Base-by-base conservation (phyloP, 2,888 invertebrate species). In the Eupithecia abbreviata region DNA sequence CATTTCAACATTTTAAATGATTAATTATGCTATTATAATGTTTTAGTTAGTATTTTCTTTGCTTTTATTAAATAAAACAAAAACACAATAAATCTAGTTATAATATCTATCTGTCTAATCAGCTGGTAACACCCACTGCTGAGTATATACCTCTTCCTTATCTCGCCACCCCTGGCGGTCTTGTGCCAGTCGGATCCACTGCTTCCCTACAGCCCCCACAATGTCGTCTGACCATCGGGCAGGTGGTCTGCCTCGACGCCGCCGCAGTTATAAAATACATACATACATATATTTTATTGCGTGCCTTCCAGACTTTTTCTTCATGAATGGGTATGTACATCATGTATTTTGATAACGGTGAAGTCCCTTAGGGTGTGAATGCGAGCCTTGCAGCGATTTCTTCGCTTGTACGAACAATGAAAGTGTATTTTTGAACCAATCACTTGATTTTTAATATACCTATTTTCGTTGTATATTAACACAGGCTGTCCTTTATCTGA, bases 381-480 rank as follows among this genome's bases (percentile, higher is more conserved):
- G 41, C 75, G 73, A 4, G 87, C 86, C 58, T 72, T 80, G 45
- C 86, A 87, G 4, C 81, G 80, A 9, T 4, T 3, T 12, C 15
- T 68, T 10, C 6, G 13, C 7, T 84, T 80, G 0, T 83, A 18
- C 4, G 72, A 58, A 58, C 78, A 79, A 6, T 72, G 69, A 76
- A 79, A 80, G 12, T 75, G 18, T 2, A 71, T 67, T 74, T 77
- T 77, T 2, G 55, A 47, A 12, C 71, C 67, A 10, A 2, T 41
- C 30, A 49, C 45, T 66, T 45, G 18, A 18, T 30, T 65, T 69
- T 49, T 73, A 1, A 12, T 2, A 42, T 72, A 78, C 41, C 47
- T 74, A 9, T 67, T 41, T 12, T 72, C 74, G 3, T 69, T 43
- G 72, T 47, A 77, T 30, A 72, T 43, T 18, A 66, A n/a, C 42